Evolutionary conservation across 1,140 invertebrate species (phyloP).

Genomic region (Stegodyphus mimosarum): DNA sequence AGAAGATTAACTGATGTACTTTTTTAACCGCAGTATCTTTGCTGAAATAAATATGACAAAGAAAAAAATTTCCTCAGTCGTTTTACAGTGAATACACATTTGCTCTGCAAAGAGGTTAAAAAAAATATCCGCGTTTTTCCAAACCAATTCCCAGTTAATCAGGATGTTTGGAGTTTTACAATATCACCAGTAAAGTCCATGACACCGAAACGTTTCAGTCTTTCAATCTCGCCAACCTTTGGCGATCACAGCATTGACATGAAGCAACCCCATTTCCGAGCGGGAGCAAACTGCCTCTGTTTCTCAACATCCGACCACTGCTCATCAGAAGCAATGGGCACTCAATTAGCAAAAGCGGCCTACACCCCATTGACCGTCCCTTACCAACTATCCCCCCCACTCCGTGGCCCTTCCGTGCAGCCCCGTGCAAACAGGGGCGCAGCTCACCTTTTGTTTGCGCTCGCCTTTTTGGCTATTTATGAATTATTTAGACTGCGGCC

Average conservation of each 20-base stretch:
- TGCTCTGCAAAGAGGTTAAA: too few species aligned
- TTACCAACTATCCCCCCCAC: neutral
- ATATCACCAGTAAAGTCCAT: too few species aligned
- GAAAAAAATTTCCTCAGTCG: neutral
- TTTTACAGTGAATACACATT: too few species aligned
- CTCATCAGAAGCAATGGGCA: constrained; percentile 30
- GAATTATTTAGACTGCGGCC: constrained; percentile 36
- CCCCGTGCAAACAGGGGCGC: constrained; percentile 35
- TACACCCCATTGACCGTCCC: constrained; percentile 27
- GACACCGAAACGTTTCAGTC: too few species aligned
- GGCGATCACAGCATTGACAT: neutral
- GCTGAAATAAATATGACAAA: neutral
- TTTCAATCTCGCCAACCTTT: neutral
- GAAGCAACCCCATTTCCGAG: neutral
- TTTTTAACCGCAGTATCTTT: neutral
- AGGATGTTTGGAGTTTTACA: too few species aligned
- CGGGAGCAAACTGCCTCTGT: constrained; percentile 11
- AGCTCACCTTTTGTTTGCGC: constrained; percentile 46
- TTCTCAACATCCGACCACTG: constrained; percentile 13
- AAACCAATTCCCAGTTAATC: too few species aligned
- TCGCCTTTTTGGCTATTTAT: constrained; percentile 18
- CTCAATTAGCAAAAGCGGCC: constrained; percentile 39
- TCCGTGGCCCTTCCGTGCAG: neutral
- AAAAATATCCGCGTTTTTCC: too few species aligned
- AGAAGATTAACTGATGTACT: neutral